Conservation (phyloP, 2,888 invertebrate species). For the Altica lythri region DNA sequence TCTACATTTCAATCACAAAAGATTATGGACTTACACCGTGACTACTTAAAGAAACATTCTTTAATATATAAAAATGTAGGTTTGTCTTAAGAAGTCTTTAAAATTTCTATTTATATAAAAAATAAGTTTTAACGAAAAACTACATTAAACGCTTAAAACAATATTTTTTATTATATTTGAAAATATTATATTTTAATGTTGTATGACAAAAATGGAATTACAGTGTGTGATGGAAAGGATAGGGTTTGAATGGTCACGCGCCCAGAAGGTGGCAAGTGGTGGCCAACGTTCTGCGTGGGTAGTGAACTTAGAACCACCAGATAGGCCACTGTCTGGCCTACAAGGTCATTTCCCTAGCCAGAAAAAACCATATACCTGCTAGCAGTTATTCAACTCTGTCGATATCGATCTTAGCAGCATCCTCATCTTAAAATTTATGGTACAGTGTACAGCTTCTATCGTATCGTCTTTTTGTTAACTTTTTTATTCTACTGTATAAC, state of each 20-base stretch:
- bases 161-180: too few species aligned
- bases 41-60: background rate
- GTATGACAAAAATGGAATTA: too few species aligned
- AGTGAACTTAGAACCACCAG: slow-evolving; percentile 34
- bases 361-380: slow-evolving; percentile 35
- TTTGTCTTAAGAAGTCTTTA: too few species aligned
- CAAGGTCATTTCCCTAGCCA: slow-evolving; percentile 43
- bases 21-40: slow-evolving; percentile 20
- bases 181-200: too few species aligned
- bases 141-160: too few species aligned
- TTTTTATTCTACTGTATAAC: background rate
- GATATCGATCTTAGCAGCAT: slow-evolving; percentile 20
- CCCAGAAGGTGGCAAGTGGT: slow-evolving; percentile 24
- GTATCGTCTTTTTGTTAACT: background rate
- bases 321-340: slow-evolving; percentile 43
- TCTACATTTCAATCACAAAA: slow-evolving; percentile 36
- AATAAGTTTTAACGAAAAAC: too few species aligned
- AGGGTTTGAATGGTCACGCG: background rate
- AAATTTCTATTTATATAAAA: too few species aligned
- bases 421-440: background rate
- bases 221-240: slow-evolving; percentile 33
- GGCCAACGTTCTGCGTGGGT: slow-evolving; percentile 39
- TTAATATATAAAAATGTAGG: too few species aligned
- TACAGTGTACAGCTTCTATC: background rate
- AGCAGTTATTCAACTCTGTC: slow-evolving; percentile 38